A percentile compares a stretch with the other conserved stretches of the same genome.
Conservation (phyloP, 2,797 vertebrate species). For the Chloroceryle amazona region DNA sequence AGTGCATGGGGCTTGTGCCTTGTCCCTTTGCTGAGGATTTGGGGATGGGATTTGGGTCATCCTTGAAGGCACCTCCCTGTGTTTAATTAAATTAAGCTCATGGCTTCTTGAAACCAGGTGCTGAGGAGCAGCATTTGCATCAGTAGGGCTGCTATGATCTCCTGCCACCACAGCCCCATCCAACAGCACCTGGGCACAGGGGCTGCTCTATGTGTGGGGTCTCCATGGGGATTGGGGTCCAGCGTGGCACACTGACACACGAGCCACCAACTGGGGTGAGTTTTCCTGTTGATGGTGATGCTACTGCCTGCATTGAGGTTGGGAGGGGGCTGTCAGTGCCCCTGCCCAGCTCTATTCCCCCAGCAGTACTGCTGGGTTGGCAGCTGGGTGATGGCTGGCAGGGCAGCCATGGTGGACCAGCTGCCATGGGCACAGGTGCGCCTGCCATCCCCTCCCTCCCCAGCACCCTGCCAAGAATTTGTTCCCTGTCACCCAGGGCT, state of each 20-base stretch:
- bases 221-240: fast-evolving
- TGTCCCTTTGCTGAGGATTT: not conserved
- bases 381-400: fast-evolving
- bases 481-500: not conserved
- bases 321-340: not conserved
- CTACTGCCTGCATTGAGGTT: not conserved
- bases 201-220: not conserved
- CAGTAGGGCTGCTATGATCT: not conserved
- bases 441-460: not conserved
- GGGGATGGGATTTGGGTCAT: not conserved
- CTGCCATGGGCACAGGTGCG: not conserved
- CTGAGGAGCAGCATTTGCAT: not conserved
- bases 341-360: fast-evolving
- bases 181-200: fast-evolving
- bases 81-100: not conserved
- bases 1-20: fast-evolving
- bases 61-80: not conserved
- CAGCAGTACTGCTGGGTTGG: not conserved
- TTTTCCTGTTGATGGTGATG: not conserved
- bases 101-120: not conserved
- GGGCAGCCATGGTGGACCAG: not conserved
- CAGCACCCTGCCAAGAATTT: slow-evolving; percentile 45
- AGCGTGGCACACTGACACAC: not conserved
- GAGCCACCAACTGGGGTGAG: not conserved
- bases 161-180: not conserved